These are phyloP conservation scores for Thamnophis sirtalis DNA, from an alignment of 2,113 vertebrate genomes.

Conservation along the genomic window DNA sequence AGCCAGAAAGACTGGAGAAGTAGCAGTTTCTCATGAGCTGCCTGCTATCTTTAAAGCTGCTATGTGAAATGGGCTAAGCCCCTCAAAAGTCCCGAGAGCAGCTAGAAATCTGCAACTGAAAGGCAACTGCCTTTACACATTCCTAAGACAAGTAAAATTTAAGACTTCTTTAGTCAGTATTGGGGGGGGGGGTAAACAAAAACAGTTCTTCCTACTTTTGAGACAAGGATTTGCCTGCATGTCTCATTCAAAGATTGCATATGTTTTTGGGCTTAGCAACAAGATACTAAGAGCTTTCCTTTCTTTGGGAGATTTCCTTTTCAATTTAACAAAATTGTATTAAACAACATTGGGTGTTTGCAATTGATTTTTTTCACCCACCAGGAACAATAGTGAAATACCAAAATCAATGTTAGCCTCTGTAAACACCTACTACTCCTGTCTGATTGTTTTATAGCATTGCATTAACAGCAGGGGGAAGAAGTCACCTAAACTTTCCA, in stretches of 20 bases:
- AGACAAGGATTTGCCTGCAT: not conserved
- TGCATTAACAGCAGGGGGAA: not conserved
- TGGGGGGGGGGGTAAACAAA: not conserved
- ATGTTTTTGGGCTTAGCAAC: not conserved
- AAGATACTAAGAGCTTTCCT: slow-evolving; percentile 21
- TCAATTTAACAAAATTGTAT: slow-evolving; percentile 39
- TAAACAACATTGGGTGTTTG: slow-evolving; percentile 38
- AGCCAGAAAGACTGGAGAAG: not conserved
- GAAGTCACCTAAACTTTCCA: not conserved
- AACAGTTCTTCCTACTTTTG: not conserved
- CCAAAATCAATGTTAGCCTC: slow-evolving; percentile 39
- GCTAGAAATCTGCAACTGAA: not conserved
- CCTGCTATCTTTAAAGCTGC: not conserved
- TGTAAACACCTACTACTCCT: slow-evolving; percentile 37
- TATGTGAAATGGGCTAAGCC: not conserved
- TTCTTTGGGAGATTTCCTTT: slow-evolving; percentile 32
- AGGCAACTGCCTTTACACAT: not conserved
- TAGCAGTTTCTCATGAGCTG: not conserved
- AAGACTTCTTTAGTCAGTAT: not conserved
- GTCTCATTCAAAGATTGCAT: slow-evolving; percentile 18
- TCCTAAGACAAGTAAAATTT: not conserved
- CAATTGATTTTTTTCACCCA: slow-evolving; percentile 56
- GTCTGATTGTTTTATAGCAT: slow-evolving; percentile 35
- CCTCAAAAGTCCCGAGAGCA: not conserved
- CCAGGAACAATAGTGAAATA: slow-evolving; percentile 48